Base-by-base conservation (phyloP, 2,888 invertebrate genomes). In the Pteria penguin region DNA sequence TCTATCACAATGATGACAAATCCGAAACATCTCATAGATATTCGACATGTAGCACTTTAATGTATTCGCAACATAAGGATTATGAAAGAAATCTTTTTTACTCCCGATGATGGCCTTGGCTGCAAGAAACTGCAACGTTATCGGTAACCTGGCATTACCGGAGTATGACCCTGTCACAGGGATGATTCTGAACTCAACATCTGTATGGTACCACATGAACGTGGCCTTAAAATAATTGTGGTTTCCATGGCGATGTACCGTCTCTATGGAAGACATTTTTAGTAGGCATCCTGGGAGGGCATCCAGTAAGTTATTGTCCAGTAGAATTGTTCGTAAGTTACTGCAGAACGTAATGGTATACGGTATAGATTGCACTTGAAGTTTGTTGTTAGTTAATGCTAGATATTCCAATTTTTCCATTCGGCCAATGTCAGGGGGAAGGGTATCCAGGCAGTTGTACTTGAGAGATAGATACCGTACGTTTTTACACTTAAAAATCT, bases 201-300 rank as follows among this genome's bases (percentile, higher is more conserved):
- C 92, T 2, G 92, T 92, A 78, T 93, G 93, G 79, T 93, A 93
- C 93, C 93, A 93, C 92, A 93, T 93, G 79, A 93, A 93, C 2
- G 93, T 93, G 8, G 93, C 92, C 81, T 93, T 93, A 84, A 93
- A 93, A 81, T 93, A 93, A 82, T 93, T 93, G 84, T 93, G 92
- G 86, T 93, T 93, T 55, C 93, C 93, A 87, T 93, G 93, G 33
- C 93, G 90, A 88, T 93, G 92, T n/a, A 93, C 92, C 31, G 92
- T 93, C 69, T 90, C 86, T 22, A 93, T 86, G 65, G 90, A 90
- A 2, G 89, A 82, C 91, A 93, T 92, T 61, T 88, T 83, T 36
- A 93, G 86, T 45, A 93, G 86, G 82, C 93, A 93, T 8, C 93
- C 93, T 29, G 93, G 93, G 32, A 93, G 86, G 2, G 93, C 93